phyloP scores from a whole-genome alignment of 2,888 invertebrate genomes.

The Nemapogon koenigi region DNA sequence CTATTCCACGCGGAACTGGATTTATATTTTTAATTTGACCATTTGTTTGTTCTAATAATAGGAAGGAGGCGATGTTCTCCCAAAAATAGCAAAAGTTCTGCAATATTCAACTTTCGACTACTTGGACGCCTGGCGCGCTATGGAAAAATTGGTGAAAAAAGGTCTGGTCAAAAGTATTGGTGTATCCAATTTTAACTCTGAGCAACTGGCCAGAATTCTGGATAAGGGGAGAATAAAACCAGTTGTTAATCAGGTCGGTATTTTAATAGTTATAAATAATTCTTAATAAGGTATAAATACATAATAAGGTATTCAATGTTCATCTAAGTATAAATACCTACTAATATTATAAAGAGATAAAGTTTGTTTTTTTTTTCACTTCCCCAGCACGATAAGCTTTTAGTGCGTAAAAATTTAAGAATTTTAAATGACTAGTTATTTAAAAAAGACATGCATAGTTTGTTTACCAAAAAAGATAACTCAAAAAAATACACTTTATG shows the following conservation, averaged over 20 bases:
- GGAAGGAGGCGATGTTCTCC: conserved; percentile 62
- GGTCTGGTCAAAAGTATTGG: conserved; percentile 80
- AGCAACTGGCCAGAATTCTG: conserved; percentile 75
- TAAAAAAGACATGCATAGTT: too few species aligned
- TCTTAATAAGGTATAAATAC: too few species aligned
- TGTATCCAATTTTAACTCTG: conserved; percentile 85
- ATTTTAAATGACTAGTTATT: too few species aligned
- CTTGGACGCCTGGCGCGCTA: conserved; percentile 78
- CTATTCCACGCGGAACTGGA: not conserved
- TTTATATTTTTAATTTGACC: not conserved
- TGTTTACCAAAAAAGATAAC: too few species aligned
- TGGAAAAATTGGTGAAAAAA: conserved; percentile 75
- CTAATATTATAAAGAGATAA: too few species aligned
- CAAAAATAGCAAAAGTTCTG: conserved; percentile 59
- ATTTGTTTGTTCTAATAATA: too few species aligned
- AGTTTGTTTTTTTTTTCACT: too few species aligned
- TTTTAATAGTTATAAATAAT: conserved; percentile 4
- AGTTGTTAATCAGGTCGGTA: conserved; percentile 67
- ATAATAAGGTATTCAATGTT: too few species aligned
- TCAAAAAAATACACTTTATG: too few species aligned
- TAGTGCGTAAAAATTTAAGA: too few species aligned
- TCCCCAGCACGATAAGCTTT: too few species aligned
- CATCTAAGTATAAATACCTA: too few species aligned
- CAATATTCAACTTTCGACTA: conserved; percentile 65
- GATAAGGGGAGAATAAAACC: conserved; percentile 70